Evolutionary conservation across 2,888 invertebrate genomes (phyloP).

Genomic region (Chalcis sispes): DNA sequence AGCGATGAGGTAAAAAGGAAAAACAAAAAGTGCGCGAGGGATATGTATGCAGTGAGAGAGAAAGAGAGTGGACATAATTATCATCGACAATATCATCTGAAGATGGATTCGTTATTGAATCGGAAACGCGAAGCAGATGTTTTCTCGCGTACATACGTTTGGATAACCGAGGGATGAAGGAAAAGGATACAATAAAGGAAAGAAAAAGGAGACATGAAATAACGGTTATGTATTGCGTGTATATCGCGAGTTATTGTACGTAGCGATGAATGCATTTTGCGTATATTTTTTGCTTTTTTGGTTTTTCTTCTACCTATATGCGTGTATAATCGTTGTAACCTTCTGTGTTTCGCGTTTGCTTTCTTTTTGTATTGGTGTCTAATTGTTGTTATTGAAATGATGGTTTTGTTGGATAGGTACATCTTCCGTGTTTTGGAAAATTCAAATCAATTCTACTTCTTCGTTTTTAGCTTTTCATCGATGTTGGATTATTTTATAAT

Average conservation of each 20-base stretch:
- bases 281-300: background rate
- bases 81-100: slow-evolving; percentile 43
- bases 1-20: background rate
- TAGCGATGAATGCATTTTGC: background rate
- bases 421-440: background rate
- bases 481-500: no score
- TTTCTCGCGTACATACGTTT: slow-evolving; percentile 30
- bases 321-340: no score
- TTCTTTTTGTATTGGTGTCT: slow-evolving; percentile 29
- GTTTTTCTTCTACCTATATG: no score
- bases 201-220: no score
- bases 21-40: background rate
- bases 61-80: slow-evolving; percentile 21
- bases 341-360: no score
- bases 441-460: no score
- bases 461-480: no score
- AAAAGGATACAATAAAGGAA: background rate
- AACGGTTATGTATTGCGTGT: background rate
- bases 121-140: slow-evolving; percentile 30
- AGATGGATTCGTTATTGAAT: slow-evolving; percentile 41
- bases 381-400: slow-evolving; percentile 28
- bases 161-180: background rate
- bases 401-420: slow-evolving; percentile 23
- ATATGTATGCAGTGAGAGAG: background rate
- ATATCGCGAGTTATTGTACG: background rate